Evolutionary conservation across 1,140 invertebrate species (phyloP).

Genomic region (Drosophila hydei): DNA sequence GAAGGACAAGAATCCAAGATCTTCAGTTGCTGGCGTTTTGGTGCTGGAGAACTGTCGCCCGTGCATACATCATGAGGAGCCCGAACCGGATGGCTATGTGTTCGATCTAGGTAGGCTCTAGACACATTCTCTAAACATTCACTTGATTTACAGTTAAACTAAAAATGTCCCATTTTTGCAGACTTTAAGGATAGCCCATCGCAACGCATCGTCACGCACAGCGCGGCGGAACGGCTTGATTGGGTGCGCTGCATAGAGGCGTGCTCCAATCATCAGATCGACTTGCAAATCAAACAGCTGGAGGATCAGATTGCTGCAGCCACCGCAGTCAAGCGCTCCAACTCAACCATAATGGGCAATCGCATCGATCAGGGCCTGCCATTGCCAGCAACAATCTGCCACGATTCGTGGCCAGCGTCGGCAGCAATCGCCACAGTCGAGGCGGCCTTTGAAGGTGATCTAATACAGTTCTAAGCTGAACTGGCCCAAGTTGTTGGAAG

Average conservation of each 20-base stretch:
- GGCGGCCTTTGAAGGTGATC: slow-evolving; percentile 85
- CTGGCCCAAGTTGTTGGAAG: slow-evolving; percentile 15
- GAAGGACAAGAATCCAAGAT: slow-evolving; percentile 94
- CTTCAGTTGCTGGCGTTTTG: slow-evolving; percentile 93
- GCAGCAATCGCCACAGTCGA: slow-evolving; percentile 13
- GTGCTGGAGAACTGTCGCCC: slow-evolving; percentile 94
- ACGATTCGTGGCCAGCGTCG: slow-evolving; percentile 7
- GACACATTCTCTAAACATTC: too few species aligned
- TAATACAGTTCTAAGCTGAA: slow-evolving; percentile 80
- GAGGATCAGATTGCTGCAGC: slow-evolving; percentile 85
- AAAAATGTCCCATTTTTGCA: slow-evolving; percentile 70
- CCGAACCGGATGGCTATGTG: slow-evolving; percentile 86
- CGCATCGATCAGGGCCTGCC: slow-evolving; percentile 69
- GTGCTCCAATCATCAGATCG: slow-evolving; percentile 93
- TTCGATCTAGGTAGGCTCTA: slow-evolving; percentile 88
- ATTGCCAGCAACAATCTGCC: slow-evolving; percentile 20
- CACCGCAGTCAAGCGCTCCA: slow-evolving; percentile 76
- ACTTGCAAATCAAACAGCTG: slow-evolving; percentile 89
- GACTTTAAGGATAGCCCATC: slow-evolving; percentile 92
- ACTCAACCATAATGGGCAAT: slow-evolving; percentile 62
- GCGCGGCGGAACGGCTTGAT: slow-evolving; percentile 91
- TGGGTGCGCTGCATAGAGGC: slow-evolving; percentile 94
- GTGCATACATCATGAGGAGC: slow-evolving; percentile 82
- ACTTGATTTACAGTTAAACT: too few species aligned
- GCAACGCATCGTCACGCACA: slow-evolving; percentile 91